Conservation (phyloP, 2,113 vertebrate species). For the Sakesphorus luctuosus region DNA sequence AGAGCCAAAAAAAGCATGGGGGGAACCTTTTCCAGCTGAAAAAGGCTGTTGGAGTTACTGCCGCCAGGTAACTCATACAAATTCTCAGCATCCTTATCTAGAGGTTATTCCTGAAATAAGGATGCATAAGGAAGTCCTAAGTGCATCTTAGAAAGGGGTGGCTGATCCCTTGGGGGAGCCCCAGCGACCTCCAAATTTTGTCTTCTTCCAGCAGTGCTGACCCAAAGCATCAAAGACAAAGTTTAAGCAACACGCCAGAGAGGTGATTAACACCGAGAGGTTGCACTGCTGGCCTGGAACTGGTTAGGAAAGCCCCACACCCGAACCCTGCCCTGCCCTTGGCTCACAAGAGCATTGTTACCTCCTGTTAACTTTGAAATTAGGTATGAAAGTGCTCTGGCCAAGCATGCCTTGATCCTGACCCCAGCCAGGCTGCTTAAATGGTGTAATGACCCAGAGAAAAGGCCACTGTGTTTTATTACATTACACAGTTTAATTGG, state of each 20-base stretch:
- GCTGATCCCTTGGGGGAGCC: neutral
- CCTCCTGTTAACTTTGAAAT: neutral
- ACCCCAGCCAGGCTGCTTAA: neutral
- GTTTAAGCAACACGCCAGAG: neutral
- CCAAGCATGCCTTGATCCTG: neutral
- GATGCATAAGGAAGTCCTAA: neutral
- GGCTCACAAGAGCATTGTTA: neutral
- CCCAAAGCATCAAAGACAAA: neutral
- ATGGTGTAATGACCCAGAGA: neutral
- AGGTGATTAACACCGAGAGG: neutral
- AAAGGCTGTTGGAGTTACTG: neutral
- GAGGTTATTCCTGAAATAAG: neutral
- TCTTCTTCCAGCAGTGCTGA: neutral
- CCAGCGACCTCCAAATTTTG: neutral
- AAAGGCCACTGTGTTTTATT: neutral
- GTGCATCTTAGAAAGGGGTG: accelerated
- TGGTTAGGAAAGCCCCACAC: neutral
- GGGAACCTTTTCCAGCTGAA: neutral
- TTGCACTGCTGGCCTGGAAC: neutral
- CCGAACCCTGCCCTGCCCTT: neutral
- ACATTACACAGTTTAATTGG: neutral
- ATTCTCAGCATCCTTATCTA: neutral
- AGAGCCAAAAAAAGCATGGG: accelerated
- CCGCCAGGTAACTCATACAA: neutral
- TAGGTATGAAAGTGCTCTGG: neutral